phyloP scores from a whole-genome alignment of 1,140 invertebrate genomes.

The Drosophila malerkotliana region DNA sequence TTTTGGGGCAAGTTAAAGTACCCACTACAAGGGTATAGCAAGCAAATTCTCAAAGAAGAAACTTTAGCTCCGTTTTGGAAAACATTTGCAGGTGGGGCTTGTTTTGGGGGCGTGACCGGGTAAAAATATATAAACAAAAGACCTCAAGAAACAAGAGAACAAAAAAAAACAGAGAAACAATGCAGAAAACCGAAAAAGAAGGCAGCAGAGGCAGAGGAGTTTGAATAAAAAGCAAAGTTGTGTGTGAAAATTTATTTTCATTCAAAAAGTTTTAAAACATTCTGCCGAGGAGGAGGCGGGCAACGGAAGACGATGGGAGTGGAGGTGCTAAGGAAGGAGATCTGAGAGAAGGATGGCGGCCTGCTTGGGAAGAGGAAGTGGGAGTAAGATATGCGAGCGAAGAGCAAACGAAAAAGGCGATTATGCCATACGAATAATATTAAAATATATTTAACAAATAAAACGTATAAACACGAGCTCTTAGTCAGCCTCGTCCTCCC shows the following conservation, averaged over 20 bases:
- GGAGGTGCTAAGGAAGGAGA: neutral
- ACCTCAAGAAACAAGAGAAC: neutral
- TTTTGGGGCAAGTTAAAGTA: too few relatives aligned
- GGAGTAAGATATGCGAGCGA: constrained; percentile 3
- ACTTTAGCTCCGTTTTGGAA: constrained; percentile 35
- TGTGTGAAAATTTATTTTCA: constrained; percentile 76
- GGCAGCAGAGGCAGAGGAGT: constrained; percentile 13
- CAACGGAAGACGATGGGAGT: neutral
- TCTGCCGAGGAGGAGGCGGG: neutral
- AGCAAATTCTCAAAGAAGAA: constrained; percentile 23
- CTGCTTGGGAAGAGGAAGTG: constrained; percentile 33
- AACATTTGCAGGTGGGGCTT: constrained; percentile 40
- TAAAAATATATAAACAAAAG: constrained; percentile 35
- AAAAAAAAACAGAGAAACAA: neutral
- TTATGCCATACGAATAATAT: neutral
- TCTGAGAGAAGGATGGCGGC: constrained; percentile 1
- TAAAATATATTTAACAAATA: neutral
- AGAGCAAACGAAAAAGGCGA: neutral
- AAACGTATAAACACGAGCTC: neutral
- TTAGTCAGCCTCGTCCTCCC: neutral
- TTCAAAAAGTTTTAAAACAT: constrained; percentile 67
- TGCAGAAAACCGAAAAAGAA: neutral
- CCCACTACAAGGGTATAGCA: too few relatives aligned
- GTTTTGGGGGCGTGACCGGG: constrained; percentile 36
- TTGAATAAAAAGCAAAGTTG: constrained; percentile 39